A percentile compares a stretch with the other conserved stretches of the same genome.
Evolutionary conservation across 2,888 invertebrate genomes (phyloP).

Genomic region (Leptinotarsa tumamoca): DNA sequence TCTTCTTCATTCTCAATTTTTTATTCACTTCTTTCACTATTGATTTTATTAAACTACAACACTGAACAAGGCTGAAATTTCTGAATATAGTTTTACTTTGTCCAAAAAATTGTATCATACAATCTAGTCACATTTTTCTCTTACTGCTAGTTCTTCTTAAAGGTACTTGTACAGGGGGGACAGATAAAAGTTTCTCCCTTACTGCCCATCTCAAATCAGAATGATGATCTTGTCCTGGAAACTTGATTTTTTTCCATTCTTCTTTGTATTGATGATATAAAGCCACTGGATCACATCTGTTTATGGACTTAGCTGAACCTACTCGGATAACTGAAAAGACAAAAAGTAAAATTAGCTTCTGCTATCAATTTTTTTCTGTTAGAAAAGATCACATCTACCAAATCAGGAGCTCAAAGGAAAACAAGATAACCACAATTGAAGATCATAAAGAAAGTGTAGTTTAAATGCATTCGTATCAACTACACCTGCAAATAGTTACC

Average conservation of each 20-base stretch:
- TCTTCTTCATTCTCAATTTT: neutral
- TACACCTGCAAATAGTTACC: too few relatives aligned
- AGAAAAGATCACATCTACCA: neutral
- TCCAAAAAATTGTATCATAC: neutral
- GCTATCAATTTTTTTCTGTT: neutral
- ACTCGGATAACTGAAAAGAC: slow-evolving; percentile 72
- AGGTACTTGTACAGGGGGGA: slow-evolving; percentile 48
- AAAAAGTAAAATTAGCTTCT: slow-evolving; percentile 45
- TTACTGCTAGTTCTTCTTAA: slow-evolving; percentile 29
- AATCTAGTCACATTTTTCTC: slow-evolving; percentile 29
- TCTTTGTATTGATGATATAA: slow-evolving; percentile 82
- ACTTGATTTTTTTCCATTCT: slow-evolving; percentile 80
- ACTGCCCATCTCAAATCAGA: slow-evolving; percentile 77
- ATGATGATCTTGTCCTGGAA: slow-evolving; percentile 80
- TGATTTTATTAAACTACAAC: neutral
- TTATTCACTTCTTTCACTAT: neutral
- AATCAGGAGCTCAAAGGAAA: neutral
- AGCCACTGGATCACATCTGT: slow-evolving; percentile 78
- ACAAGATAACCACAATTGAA: too few relatives aligned
- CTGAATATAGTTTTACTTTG: slow-evolving; percentile 15
- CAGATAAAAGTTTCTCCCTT: slow-evolving; percentile 76
- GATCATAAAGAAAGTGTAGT: too few relatives aligned
- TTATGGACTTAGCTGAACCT: slow-evolving; percentile 50
- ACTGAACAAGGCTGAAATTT: neutral
- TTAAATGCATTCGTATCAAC: too few relatives aligned